Evolutionary conservation across 2,888 invertebrate genomes (phyloP).

Genomic region (Pyrrhia umbra): DNA sequence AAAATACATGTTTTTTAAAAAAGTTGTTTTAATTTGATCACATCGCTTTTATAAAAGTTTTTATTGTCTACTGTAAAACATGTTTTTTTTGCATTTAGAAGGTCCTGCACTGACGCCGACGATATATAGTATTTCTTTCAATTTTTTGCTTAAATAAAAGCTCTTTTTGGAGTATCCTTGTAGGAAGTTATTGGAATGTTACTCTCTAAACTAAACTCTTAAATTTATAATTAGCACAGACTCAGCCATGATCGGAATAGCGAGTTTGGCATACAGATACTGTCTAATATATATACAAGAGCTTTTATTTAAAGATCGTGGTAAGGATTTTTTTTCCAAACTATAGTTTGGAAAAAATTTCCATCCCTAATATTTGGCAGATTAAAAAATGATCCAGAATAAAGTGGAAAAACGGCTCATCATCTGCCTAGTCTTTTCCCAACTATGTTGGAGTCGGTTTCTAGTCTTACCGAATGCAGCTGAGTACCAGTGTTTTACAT

Average conservation of each 20-base stretch:
- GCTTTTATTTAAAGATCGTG: slow-evolving; percentile 16
- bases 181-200: slow-evolving; percentile 13
- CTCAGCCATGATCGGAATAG: slow-evolving; percentile 20
- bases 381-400: not conserved
- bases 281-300: not conserved
- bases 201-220: slow-evolving; percentile 17
- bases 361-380: not conserved
- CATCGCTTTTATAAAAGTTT: too few relatives aligned
- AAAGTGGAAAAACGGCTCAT: not conserved
- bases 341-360: not conserved
- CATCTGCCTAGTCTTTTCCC: too few relatives aligned
- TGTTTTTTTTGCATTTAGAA: too few relatives aligned
- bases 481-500: too few relatives aligned
- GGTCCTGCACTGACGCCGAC: too few relatives aligned
- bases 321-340: not conserved
- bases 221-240: slow-evolving; percentile 18
- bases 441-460: too few relatives aligned
- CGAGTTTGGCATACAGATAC: slow-evolving; percentile 9
- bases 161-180: slow-evolving; percentile 1
- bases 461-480: too few relatives aligned
- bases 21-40: too few relatives aligned
- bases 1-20: too few relatives aligned
- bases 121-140: not conserved
- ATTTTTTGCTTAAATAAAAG: slow-evolving; percentile 4
- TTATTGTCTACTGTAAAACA: too few relatives aligned